These are phyloP conservation scores for Agapornis roseicollis DNA, from an alignment of 2,113 vertebrate genomes.

Conservation along the genomic window DNA sequence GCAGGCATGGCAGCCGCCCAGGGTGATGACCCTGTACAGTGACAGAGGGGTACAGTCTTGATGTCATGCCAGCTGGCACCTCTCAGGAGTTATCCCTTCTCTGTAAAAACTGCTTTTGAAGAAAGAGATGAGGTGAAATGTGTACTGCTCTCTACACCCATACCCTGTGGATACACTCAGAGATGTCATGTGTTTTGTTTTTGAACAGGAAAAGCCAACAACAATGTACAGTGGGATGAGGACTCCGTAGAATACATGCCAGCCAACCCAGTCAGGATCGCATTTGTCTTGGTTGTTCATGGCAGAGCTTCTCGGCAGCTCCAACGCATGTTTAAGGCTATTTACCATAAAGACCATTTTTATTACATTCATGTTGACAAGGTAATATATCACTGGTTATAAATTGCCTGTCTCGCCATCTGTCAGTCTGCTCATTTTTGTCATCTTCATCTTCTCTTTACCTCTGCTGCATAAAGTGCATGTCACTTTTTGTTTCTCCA, in stretches of 20 bases:
- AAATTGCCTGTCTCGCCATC: slow-evolving; percentile 16
- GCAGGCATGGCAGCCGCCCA: background rate
- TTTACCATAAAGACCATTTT: slow-evolving; percentile 95
- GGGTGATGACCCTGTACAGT: background rate
- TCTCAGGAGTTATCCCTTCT: fast-evolving
- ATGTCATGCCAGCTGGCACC: background rate
- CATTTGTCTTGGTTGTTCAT: slow-evolving; percentile 94
- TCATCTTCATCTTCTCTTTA: background rate
- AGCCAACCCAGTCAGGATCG: slow-evolving; percentile 88
- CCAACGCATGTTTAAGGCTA: slow-evolving; percentile 96
- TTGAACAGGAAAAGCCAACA: slow-evolving; percentile 89
- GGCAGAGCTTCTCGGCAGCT: slow-evolving; percentile 94
- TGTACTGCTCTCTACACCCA: background rate
- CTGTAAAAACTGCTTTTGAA: background rate
- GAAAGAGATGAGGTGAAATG: background rate
- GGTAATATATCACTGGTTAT: slow-evolving; percentile 75
- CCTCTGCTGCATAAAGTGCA: background rate
- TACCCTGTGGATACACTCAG: background rate
- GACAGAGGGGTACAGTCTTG: fast-evolving
- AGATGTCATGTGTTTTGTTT: slow-evolving; percentile 63
- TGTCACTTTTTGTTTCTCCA: background rate
- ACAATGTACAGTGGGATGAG: slow-evolving; percentile 94
- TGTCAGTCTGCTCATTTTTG: background rate
- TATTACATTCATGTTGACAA: slow-evolving; percentile 99
- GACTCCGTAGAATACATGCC: slow-evolving; percentile 88